These are phyloP conservation scores for Aurelia aurita DNA, from an alignment of 30 jellyfish, hydroid and myxozoan species.

Conservation along the genomic window DNA sequence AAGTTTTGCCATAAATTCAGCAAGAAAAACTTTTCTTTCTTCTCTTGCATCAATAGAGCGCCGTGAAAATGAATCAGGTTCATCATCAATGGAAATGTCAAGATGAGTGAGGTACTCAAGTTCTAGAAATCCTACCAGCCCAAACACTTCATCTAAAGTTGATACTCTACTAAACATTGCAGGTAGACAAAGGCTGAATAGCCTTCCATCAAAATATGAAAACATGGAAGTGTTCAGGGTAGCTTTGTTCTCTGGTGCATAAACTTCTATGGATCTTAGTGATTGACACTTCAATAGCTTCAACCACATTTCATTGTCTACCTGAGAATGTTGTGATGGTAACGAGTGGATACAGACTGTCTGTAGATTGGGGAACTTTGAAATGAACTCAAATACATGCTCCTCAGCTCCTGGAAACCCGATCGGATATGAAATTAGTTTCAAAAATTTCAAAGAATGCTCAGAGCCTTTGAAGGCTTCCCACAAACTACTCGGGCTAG, in stretches of 20 bases:
- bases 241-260: slow-evolving; percentile 29
- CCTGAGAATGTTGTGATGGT: neutral
- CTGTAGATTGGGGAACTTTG: slow-evolving; percentile 56
- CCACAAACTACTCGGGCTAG: slow-evolving; percentile 33
- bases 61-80: slow-evolving; percentile 47
- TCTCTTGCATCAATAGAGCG: slow-evolving; percentile 5
- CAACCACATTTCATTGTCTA: slow-evolving; percentile 28
- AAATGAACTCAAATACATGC: slow-evolving; percentile 48
- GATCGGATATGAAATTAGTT: slow-evolving; percentile 28
- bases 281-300: slow-evolving; percentile 40
- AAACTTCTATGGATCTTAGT: slow-evolving; percentile 24
- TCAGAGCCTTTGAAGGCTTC: slow-evolving; percentile 57
- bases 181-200: slow-evolving; percentile 62
- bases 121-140: slow-evolving; percentile 44
- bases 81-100: slow-evolving; percentile 89
- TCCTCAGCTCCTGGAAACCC: neutral
- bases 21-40: slow-evolving; percentile 7
- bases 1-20: slow-evolving; percentile 28
- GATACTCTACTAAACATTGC: slow-evolving; percentile 49
- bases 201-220: slow-evolving; percentile 18
- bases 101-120: slow-evolving; percentile 59
- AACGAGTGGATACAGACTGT: slow-evolving; percentile 26
- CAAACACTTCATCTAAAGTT: neutral
- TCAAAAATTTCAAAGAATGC: slow-evolving; percentile 31
- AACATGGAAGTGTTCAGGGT: slow-evolving; percentile 21